Evolutionary conservation across 2,888 invertebrate genomes (phyloP).

Genomic region (Callyntrura guangdongensis): DNA sequence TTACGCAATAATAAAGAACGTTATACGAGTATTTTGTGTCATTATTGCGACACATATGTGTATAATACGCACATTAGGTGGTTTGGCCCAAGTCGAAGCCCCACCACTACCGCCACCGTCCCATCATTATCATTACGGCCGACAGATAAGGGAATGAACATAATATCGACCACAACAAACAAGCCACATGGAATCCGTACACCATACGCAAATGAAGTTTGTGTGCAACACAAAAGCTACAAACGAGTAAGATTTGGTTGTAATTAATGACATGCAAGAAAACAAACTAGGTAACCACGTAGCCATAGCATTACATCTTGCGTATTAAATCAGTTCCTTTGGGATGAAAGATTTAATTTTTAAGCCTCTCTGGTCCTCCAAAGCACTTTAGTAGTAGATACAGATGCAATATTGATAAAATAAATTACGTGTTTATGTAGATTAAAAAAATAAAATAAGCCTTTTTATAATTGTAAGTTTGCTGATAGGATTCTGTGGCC

Average conservation of each 20-base stretch:
- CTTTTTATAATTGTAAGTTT: background rate
- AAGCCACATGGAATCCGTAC: constrained; percentile 36
- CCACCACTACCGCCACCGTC: background rate
- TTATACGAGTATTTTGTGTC: constrained; percentile 31
- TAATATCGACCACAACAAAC: constrained; percentile 9
- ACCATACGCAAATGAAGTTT: constrained; percentile 32
- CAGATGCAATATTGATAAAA: background rate
- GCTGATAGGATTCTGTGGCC: constrained; percentile 47
- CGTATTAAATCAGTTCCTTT: constrained; percentile 69
- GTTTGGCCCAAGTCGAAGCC: constrained; percentile 4
- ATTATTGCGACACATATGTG: constrained; percentile 6
- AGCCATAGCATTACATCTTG: constrained; percentile 16
- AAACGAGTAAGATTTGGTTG: background rate
- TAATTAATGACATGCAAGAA: constrained; percentile 45
- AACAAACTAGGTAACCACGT: constrained; percentile 51
- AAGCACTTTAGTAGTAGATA: background rate
- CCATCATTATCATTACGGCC: background rate
- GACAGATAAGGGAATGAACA: constrained; percentile 12
- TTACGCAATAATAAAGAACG: constrained; percentile 27
- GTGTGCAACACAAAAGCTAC: background rate
- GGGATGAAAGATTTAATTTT: background rate
- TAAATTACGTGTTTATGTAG: background rate
- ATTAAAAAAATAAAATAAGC: constrained; percentile 18
- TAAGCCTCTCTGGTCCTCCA: constrained; percentile 2
- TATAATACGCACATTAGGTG: constrained; percentile 1